Evolutionary conservation across 2,113 vertebrate genomes (phyloP), one percentile per base, ranked within the genome.

Genomic region (Opisthocomus hoazin): DNA sequence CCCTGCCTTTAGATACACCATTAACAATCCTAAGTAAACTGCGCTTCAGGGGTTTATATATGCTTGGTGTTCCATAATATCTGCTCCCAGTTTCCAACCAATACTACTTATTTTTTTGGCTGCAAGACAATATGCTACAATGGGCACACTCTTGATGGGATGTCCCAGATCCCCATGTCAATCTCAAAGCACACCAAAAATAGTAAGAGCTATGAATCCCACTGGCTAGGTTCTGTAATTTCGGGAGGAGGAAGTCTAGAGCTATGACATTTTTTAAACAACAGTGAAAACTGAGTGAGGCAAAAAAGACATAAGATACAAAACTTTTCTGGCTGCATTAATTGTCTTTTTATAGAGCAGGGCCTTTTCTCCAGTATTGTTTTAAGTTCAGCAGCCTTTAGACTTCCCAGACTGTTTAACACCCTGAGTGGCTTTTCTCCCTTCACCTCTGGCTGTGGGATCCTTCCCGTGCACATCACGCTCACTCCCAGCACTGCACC

Each of bases 1-100:
- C 51, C 39, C 75, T 95, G 87, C 85, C 78, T 95, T 94, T 54
- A 89, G 86, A 87, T 90, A 89, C 26, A 60, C 69, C 27, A 46
- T 54, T 88, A 93, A 56, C 48, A 65, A 29, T 32, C 60, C 70
- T 57, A 84, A 91, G 45, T 75, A 84, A 94, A 81, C 78, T 30
- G 46, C 84, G 74, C 39, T 78, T 51, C 39, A 29, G 65, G 21
- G 56, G 11, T 81, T 87, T 83, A 56, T 64, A 61, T 17, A 13
- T 32, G 45, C 45, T 78, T 7, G 1, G 11, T 26, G 58, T n/a
- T 58, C 36, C 18, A 51, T 26, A 77, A 86, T 64, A 92, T 69
- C 58, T 89, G 61, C 30, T 86, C 43, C 54, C 60, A 34, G 6
- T 91, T 89, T 46, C 76, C 77, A 69, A 24, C 21, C 11, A 86